Base-by-base conservation (phyloP, 2,797 vertebrate species). In the Girardinus metallicus region DNA sequence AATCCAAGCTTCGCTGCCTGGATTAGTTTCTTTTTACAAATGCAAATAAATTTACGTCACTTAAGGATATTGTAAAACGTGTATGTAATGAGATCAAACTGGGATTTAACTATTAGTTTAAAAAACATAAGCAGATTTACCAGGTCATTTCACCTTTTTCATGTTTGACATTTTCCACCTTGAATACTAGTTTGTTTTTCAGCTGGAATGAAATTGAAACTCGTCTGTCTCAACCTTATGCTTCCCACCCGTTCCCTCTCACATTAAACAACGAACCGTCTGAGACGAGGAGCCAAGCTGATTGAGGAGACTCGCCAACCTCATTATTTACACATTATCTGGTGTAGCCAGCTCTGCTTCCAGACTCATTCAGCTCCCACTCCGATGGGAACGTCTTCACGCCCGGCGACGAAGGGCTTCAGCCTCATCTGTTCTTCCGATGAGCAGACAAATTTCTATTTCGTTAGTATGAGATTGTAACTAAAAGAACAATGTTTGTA, bases 321-420 rank as follows among this genome's bases (percentile, higher is more conserved):
- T 92, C 83, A 57, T 90, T 87, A 86, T 90, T 89, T 84, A 85
- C 83, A 80, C 87, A 41, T 89, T 88, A 85, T 83, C 84, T 71
- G 1, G 57, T 43, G 66, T n/a, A n/a, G 66, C 39, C 41, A n/a
- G 66, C 39, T 70, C 66, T 43, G 39, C 41, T 15, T 79, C 80
- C 74, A 31, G 64, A 60, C 76, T 80, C 82, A 53, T 89, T 88
- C 53, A 18, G 83, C 75, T 31, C 76, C 46, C 36, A 0, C 75
- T 51, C 49, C 81, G 80, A 85, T 85, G 77, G 78, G 77, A 83
- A 51, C 26, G 9, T 72, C 78, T 81, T 78, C 66, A 44, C 74
- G 5, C 26, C 51, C 71, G 47, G 60, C 79, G 39, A 53, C 16
- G 71, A 49, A 44, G n/a, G 15, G 51, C 79, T 79, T 75, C 44